Evolutionary conservation across 2,797 vertebrate species (phyloP), one percentile per base, ranked within the genome.

Genomic region (Vireo griseus): DNA sequence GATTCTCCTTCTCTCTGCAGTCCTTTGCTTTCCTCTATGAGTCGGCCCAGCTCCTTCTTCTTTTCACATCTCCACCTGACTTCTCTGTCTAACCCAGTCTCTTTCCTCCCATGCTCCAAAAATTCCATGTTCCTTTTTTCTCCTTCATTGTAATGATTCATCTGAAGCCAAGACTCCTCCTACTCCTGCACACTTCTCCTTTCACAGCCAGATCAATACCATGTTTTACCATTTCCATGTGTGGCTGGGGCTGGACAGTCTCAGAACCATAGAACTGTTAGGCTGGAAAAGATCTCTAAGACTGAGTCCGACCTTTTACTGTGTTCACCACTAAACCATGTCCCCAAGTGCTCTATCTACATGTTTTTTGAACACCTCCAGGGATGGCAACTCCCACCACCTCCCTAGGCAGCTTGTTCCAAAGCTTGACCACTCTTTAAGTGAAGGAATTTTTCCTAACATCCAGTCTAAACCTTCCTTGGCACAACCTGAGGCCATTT

Each of bases 221-320:
- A 11, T 2, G 1, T 48, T 44, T 54, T 58, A 33, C 15, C 15
- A 26, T n/a, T 65, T 33, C 31, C 0, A 0, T n/a, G 33, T 7
- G 0, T 4, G 19, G 42, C 26, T 5, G 42, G 28, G 22, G 10
- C 29, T 59, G 9, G 20, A 12, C 22, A 20, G 40, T 42, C 33
- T 52, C 4, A 65, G 65, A 31, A 63, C 19, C 44, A 39, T 3
- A 35, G 39, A 58, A 52, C 6, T 52, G 39, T 40, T 16, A 71
- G 21, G 13, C 10, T 40, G 21, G 21, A 31, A 58, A 52, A 58
- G 16, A 71, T 35, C 25, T 45, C 28, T 29, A 44, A 29, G 31
- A 11, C 8, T 17, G n/a, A 39, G 3, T 72, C 39, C 58, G 52
- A 12, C 21, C 13, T 28, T n/a, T 52, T 42, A 24, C 40, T 15